Evolutionary conservation across 2,888 invertebrate genomes (phyloP).

Genomic region (Catonia carolina): DNA sequence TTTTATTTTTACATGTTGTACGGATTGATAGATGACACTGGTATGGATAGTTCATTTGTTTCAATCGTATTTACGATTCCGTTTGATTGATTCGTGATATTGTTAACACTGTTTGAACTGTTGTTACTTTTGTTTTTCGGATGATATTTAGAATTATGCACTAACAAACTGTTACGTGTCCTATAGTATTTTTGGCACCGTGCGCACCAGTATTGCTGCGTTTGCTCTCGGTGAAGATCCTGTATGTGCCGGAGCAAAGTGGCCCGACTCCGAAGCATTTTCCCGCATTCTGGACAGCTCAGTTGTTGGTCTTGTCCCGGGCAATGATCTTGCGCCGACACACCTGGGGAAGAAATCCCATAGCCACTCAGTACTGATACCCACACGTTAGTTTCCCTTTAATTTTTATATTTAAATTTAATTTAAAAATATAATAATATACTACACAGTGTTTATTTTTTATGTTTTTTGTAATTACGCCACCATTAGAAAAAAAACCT

Average conservation of each 20-base stretch:
- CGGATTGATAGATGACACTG: no score
- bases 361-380: neutral
- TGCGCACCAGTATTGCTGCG: slow-evolving; percentile 54
- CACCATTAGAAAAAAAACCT: no score
- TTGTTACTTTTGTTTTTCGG: slow-evolving; percentile 34
- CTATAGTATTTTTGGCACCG: slow-evolving; percentile 88
- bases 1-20: no score
- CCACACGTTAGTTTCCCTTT: neutral
- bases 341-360: slow-evolving; percentile 4
- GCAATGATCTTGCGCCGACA: slow-evolving; percentile 1
- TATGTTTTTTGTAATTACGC: neutral
- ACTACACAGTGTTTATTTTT: neutral
- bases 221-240: slow-evolving; percentile 18
- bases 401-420: neutral
- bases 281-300: slow-evolving; percentile 16
- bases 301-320: neutral
- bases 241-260: slow-evolving; percentile 19
- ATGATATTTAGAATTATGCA: slow-evolving; percentile 87
- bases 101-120: no score
- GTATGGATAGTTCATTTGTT: no score
- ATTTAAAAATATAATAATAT: neutral
- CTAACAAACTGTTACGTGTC: slow-evolving; percentile 83
- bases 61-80: no score
- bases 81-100: no score
- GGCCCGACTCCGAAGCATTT: slow-evolving; percentile 13